Base-by-base conservation (phyloP, 2,113 vertebrate species). In the Grammatotria lemairii region DNA sequence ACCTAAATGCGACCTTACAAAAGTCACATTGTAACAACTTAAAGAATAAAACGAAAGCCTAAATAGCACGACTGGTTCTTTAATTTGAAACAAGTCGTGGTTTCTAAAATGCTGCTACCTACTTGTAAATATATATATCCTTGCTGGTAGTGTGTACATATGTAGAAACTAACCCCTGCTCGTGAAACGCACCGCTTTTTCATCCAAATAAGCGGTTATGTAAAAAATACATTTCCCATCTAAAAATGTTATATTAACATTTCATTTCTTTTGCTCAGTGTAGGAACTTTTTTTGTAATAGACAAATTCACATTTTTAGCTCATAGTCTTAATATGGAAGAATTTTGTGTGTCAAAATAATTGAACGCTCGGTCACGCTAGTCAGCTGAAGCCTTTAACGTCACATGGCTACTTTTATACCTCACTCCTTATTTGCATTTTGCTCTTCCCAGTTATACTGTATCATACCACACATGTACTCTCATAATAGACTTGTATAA, bases 161-260 rank as follows among this genome's bases (percentile, higher is more conserved):
- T 93, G 93, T 94, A 95, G 88, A 92, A 93, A 91, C 63, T 85
- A 93, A 93, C 89, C 89, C 87, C 87, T 84, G 88, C 86, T 92
- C 86, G 82, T 89, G 16, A 84, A 95, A 83, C 60, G 55, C 84
- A 90, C 92, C 86, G 84, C 88, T 93, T 89, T 91, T 85, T 91
- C 91, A 93, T 92, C 87, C 90, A 91, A 91, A 91, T 86, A 86
- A 87, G 51, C 87, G 90, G 92, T 93, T 92, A 83, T 89, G 87
- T 90, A 12, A 91, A 91, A 92, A 83, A 87, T 68, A 80, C 90
- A 87, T 89, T 80, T 85, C 84, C 86, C 88, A 92, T 93, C 53
- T 83, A 91, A 94, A 78, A 95, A 96, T 95, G 93, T 95, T 95
- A 95, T 95, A 96, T 96, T 96, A 95, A 95, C 94, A 96, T 96